Conservation (phyloP, 1,140 invertebrate genomes). For the Paralvinella palmiformis region DNA sequence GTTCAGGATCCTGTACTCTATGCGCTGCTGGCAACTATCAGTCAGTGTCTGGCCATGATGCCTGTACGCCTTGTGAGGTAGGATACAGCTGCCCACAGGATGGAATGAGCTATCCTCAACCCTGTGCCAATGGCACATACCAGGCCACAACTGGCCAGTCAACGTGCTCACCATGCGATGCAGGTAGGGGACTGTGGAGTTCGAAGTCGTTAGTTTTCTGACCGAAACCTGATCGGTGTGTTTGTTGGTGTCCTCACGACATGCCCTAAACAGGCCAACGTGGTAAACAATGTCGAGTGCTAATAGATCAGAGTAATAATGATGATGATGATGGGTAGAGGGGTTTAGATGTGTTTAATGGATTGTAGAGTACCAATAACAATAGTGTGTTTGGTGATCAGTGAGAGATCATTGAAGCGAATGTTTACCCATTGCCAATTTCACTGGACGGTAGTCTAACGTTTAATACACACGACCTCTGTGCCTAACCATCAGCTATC, state of each 20-base stretch:
- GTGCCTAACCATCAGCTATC: too few species aligned
- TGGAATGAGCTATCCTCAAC: neutral
- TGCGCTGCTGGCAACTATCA: slow-evolving; percentile 1
- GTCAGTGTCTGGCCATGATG: neutral
- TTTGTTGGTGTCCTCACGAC: neutral
- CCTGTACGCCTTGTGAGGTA: neutral
- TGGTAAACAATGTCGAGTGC: too few species aligned
- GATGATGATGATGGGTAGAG: too few species aligned
- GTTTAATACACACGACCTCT: too few species aligned
- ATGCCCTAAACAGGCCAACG: neutral
- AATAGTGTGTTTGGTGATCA: too few species aligned
- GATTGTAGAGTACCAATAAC: too few species aligned
- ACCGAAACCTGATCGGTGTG: neutral
- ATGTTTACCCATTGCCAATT: too few species aligned
- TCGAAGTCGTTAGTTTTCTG: neutral
- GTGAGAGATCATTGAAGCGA: too few species aligned
- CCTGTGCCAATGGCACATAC: slow-evolving; percentile 34
- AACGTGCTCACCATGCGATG: slow-evolving; percentile 38
- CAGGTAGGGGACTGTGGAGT: neutral
- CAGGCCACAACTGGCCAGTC: slow-evolving; percentile 30
- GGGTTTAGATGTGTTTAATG: too few species aligned
- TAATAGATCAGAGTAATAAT: too few species aligned
- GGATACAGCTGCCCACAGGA: neutral
- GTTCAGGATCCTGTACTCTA: neutral
- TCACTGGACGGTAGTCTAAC: too few species aligned